These are phyloP conservation scores for Aphelenchoides fujianensis DNA, from an alignment of 1,140 invertebrate species.

Conservation along the genomic window DNA sequence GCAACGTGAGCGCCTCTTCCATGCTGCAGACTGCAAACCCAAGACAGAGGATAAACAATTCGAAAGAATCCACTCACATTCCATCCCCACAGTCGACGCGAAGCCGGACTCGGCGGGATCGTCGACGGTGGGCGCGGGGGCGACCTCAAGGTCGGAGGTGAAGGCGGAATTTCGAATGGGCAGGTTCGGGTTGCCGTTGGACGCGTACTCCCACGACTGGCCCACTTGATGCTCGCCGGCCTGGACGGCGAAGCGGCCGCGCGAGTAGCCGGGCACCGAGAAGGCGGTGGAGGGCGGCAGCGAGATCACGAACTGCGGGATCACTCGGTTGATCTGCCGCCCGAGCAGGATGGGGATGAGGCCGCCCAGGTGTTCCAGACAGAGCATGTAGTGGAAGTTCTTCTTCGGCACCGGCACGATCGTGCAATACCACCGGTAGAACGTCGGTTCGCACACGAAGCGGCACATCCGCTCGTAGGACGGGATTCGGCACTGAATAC, in stretches of 20 bases:
- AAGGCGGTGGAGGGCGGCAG: constrained; percentile 73
- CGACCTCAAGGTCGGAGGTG: background rate
- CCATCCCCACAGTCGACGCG: constrained; percentile 5
- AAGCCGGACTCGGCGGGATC: background rate
- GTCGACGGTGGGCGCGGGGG: background rate
- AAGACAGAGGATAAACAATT: too few relatives aligned
- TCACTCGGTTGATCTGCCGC: constrained; percentile 87
- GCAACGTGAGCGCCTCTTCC: background rate
- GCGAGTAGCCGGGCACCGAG: background rate
- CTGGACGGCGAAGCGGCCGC: background rate
- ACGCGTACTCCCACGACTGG: background rate
- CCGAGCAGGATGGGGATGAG: constrained; percentile 91
- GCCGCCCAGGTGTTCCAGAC: constrained; percentile 87
- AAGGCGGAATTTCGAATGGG: constrained; percentile 7
- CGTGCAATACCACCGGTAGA: constrained; percentile 88
- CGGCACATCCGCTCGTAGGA: constrained; percentile 79
- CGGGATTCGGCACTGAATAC: constrained; percentile 85
- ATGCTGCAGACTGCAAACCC: background rate
- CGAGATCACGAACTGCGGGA: constrained; percentile 96
- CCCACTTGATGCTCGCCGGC: background rate
- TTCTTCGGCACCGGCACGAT: constrained; percentile 66
- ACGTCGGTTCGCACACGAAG: constrained; percentile 86
- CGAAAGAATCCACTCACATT: constrained; percentile 2
- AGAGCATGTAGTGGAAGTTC: constrained; percentile 76
- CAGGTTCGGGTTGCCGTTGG: background rate